Base-by-base conservation (phyloP, 2,113 vertebrate species). In the Epinephelus moara region DNA sequence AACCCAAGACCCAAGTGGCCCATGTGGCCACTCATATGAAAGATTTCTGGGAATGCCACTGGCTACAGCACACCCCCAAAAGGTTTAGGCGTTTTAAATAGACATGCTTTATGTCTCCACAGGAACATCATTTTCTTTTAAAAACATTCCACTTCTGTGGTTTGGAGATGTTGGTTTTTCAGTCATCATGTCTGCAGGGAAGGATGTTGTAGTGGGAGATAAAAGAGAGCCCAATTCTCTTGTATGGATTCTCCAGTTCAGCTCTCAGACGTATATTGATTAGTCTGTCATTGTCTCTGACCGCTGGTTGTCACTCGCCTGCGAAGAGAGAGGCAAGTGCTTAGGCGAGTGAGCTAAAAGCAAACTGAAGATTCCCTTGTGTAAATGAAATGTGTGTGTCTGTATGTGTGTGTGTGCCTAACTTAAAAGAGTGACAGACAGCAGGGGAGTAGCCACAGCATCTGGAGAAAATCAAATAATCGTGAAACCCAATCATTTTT, bases 211-310 rank as follows among this genome's bases (percentile, higher is more conserved):
- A 53, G 14, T 49, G 56, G 59, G 59, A 81, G 45, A 80, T 75
- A 49, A 30, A 30, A 17, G 10, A 67, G 33, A 56, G 57, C 45
- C 21, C 62, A 50, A 18, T 69, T 75, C 67, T 50, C 71, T 69
- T 61, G 49, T 42, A 72, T 81, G 67, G 84, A 88, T 87, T 77
- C 25, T 52, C 27, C 55, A 18, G 11, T 85, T 84, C 23, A 75
- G 67, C 72, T 85, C 52, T 75, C 18, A 76, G 75, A 63, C 2
- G 5, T 33, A n/a, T 81, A 89, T 93, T 74, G 87, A 93, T 86
- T 60, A 9, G 56, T 78, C 62, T 68, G 77, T 88, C 76, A 70
- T 66, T 78, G 83, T 81, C n/a, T 42, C 57, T 80, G 70, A 84
- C 75, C 21, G 30, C 53, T 77, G 63, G 56, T 15, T 69, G 72